phyloP scores from a whole-genome alignment of 2,113 vertebrate species.

The Manacus vitellinus region DNA sequence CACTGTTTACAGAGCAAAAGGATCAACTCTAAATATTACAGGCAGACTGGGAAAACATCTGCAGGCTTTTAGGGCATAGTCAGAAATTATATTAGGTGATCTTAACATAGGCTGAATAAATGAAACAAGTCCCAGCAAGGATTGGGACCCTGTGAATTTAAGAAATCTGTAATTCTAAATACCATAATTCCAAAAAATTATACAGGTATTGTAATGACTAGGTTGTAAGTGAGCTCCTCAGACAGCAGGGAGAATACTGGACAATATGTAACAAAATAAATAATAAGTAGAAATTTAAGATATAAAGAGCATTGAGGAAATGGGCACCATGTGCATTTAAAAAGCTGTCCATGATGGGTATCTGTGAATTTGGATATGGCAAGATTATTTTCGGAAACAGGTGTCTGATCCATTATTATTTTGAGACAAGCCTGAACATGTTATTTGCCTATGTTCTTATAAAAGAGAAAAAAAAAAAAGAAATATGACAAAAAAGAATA shows the following conservation, averaged over 20 bases:
- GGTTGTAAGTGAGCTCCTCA: background rate
- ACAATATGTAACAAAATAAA: background rate
- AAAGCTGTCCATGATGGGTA: background rate
- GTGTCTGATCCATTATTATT: background rate
- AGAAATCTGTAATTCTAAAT: background rate
- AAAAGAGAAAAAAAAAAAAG: background rate
- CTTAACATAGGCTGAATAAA: conserved; percentile 3
- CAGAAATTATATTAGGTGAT: conserved; percentile 46
- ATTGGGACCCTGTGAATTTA: background rate
- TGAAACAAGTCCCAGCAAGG: background rate
- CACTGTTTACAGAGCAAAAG: conserved; percentile 48
- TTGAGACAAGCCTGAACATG: background rate
- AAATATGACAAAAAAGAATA: background rate
- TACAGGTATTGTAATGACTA: background rate
- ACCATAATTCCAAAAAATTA: background rate
- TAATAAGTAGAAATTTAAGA: background rate
- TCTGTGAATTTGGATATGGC: background rate
- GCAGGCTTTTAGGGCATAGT: conserved; percentile 36
- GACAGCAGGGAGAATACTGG: background rate
- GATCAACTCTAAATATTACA: conserved; percentile 51
- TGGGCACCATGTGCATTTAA: background rate
- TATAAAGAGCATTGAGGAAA: background rate
- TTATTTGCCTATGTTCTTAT: background rate
- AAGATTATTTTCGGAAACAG: background rate
- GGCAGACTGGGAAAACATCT: conserved; percentile 67